These are phyloP conservation scores for Acanthurus leucopareius DNA, from an alignment of 2,797 vertebrate species.

Conservation along the genomic window DNA sequence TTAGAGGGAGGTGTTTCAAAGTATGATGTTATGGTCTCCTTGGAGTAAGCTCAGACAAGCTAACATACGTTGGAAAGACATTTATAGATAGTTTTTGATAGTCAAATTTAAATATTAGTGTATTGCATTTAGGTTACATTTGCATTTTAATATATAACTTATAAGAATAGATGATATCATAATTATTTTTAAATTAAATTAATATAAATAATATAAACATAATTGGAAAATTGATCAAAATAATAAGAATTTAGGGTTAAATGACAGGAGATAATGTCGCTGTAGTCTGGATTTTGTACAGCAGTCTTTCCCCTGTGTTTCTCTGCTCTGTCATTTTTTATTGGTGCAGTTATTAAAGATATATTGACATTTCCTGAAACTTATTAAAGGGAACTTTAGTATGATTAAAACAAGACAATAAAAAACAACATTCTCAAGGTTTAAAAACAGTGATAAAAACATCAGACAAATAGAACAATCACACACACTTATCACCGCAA, in stretches of 20 bases:
- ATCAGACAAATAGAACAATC: not conserved
- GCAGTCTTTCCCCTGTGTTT: not conserved
- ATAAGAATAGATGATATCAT: no score
- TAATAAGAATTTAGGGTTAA: no score
- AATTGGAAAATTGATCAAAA: no score
- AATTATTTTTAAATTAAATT: no score
- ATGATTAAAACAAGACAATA: not conserved
- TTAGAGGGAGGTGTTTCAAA: conserved; percentile 30
- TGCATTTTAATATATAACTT: not conserved
- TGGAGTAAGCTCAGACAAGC: conserved; percentile 38
- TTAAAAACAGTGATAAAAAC: not conserved
- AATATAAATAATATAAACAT: no score
- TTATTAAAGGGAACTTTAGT: not conserved
- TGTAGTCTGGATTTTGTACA: not conserved
- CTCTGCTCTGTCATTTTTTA: not conserved
- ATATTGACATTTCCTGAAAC: no score
- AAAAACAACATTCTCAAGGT: not conserved
- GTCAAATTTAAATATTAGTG: conserved; percentile 1
- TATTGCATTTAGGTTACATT: not conserved
- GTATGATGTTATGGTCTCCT: conserved; percentile 48
- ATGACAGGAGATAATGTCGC: not conserved
- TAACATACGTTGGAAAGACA: conserved; percentile 30
- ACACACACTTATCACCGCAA: not conserved
- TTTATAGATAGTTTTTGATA: not conserved
- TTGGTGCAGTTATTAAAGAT: not conserved